phyloP scores from a whole-genome alignment of 1,140 invertebrate species.

The Zaprionus camerounensis region DNA sequence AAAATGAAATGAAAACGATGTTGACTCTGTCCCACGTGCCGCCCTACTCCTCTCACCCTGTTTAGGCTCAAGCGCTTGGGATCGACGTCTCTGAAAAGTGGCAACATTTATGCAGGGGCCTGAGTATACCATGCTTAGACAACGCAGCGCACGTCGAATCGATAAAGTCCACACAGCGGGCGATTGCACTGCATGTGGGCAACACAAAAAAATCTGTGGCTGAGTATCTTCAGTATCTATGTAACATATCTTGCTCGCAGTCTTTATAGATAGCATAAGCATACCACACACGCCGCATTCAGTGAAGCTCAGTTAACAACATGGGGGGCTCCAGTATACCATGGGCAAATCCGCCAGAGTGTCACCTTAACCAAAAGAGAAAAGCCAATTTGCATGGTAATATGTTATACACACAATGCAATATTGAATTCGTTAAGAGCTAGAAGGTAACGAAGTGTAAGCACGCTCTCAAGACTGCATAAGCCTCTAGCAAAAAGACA shows the following conservation, averaged over 20 bases:
- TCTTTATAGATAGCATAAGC: not conserved
- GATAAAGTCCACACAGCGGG: constrained; percentile 4
- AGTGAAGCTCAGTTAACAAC: not conserved
- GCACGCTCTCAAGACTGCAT: too few relatives aligned
- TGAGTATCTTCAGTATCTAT: not conserved
- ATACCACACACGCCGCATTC: not conserved
- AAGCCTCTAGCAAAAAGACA: not conserved
- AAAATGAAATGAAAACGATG: constrained; percentile 9
- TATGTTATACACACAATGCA: not conserved
- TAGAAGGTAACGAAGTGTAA: not conserved
- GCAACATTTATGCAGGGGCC: not conserved
- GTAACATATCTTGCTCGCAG: not conserved
- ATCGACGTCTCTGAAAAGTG: constrained; percentile 1
- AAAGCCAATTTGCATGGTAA: constrained; percentile 3
- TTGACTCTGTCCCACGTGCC: not conserved
- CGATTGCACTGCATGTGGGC: not conserved
- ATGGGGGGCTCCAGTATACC: not conserved
- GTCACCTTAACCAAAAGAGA: not conserved
- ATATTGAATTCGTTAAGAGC: not conserved
- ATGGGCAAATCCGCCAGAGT: not conserved
- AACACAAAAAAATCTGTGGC: not conserved
- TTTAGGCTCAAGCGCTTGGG: not conserved
- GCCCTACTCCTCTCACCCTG: not conserved
- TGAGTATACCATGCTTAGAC: not conserved
- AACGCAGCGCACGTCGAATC: not conserved